A percentile compares a stretch with the other conserved stretches of the same genome.
These are phyloP conservation scores for Drosophila affinis DNA, from an alignment of 2,888 invertebrate genomes.

Conservation along the genomic window DNA sequence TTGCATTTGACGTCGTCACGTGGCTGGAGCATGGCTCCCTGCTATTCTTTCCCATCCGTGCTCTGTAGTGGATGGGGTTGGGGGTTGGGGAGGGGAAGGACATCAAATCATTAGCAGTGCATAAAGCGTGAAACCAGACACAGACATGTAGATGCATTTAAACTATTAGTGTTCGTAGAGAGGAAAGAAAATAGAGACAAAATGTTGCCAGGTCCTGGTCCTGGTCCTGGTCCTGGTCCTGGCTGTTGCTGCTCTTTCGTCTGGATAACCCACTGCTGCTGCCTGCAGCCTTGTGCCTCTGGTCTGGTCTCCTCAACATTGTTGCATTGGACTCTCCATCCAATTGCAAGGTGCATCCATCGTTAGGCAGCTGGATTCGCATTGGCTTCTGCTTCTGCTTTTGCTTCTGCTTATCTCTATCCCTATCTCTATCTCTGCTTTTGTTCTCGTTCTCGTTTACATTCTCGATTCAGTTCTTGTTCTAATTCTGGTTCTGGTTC, in stretches of 20 bases:
- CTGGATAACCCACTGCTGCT: not conserved
- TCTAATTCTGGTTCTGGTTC: slow-evolving; percentile 27
- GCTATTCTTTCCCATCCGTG: slow-evolving; percentile 14
- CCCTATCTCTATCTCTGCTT: slow-evolving; percentile 10
- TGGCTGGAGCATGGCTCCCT: slow-evolving; percentile 14
- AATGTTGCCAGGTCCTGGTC: slow-evolving; percentile 1
- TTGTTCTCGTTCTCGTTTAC: not conserved
- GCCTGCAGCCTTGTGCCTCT: not conserved
- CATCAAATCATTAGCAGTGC: slow-evolving; percentile 79
- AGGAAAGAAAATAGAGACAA: slow-evolving; percentile 22
- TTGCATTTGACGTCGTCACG: slow-evolving; percentile 48
- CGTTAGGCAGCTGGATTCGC: slow-evolving; percentile 37
- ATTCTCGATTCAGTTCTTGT: slow-evolving; percentile 9
- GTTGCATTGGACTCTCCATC: slow-evolving; percentile 33
- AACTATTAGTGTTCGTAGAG: slow-evolving; percentile 60
- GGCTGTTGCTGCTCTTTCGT: not conserved
- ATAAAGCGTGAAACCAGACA: slow-evolving; percentile 76
- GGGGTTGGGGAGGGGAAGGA: slow-evolving; percentile 39
- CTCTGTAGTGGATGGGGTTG: not conserved
- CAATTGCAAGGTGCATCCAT: slow-evolving; percentile 39
- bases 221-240: too few species aligned
- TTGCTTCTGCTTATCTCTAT: slow-evolving; percentile 6
- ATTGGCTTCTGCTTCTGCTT: slow-evolving; percentile 13
- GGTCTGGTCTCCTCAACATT: slow-evolving; percentile 12
- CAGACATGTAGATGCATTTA: slow-evolving; percentile 67